phyloP scores from a whole-genome alignment of 2,888 invertebrate species.

The Zhengitettix transpicula region DNA sequence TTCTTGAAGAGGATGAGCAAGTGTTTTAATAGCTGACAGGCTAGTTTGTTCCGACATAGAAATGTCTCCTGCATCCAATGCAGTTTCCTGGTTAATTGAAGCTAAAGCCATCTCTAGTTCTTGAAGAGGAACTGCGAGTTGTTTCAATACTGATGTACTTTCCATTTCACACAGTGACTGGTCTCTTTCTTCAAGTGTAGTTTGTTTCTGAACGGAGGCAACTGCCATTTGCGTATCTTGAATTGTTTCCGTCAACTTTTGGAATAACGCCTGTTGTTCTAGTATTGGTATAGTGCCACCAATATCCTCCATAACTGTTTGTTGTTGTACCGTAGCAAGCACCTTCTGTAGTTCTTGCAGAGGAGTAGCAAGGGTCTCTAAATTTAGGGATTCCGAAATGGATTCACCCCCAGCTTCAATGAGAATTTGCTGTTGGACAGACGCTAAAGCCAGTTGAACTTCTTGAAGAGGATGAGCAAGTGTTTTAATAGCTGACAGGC shows the following conservation, averaged over 20 bases:
- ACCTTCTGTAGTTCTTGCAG: neutral
- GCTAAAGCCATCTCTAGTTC: neutral
- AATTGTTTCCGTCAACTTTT: too few species aligned
- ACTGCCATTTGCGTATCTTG: conserved; percentile 10
- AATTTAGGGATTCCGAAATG: neutral
- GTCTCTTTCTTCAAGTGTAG: conserved; percentile 4
- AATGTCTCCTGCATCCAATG: conserved; percentile 5
- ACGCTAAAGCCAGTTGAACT: neutral
- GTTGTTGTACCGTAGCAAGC: conserved; percentile 8
- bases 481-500: neutral
- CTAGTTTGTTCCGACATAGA: conserved; percentile 1
- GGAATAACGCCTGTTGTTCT: too few species aligned
- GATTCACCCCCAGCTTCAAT: neutral
- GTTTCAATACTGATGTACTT: conserved; percentile 6
- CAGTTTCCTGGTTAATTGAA: conserved; percentile 2
- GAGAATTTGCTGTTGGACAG: neutral
- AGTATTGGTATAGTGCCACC: too few species aligned
- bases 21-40: neutral
- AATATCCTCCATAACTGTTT: too few species aligned
- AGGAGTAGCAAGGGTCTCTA: neutral
- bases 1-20: neutral
- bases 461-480: neutral
- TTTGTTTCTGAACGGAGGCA: conserved; percentile 8
- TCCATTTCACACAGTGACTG: conserved; percentile 6
- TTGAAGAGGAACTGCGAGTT: conserved; percentile 7